Conservation (phyloP, 2,113 vertebrate genomes). For the Heteronetta atricapilla region DNA sequence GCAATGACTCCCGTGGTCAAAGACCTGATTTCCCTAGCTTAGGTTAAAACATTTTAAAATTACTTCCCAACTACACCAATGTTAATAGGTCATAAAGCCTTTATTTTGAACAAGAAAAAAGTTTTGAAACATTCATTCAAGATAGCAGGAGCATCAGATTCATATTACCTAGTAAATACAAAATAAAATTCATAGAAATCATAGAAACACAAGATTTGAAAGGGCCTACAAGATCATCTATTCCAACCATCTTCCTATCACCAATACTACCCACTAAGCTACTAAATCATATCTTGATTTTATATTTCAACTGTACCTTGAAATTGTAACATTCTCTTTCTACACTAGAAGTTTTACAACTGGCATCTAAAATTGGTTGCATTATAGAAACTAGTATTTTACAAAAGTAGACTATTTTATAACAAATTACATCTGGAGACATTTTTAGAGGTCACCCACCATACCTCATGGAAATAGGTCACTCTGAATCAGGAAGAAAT, state of each 20-base stretch:
- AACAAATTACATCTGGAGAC: not conserved
- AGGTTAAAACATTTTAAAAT: not conserved
- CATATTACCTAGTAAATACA: not conserved
- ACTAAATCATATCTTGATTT: too few relatives aligned
- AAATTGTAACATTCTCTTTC: not conserved
- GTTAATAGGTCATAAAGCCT: not conserved
- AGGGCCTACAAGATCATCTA: too few relatives aligned
- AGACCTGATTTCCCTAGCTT: not conserved
- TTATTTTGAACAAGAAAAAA: not conserved
- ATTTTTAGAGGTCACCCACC: constrained; percentile 24
- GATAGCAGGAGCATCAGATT: not conserved
- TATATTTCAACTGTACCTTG: too few relatives aligned
- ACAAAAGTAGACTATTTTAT: not conserved
- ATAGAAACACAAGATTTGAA: too few relatives aligned
- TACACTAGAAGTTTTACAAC: not conserved
- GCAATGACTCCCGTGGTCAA: not conserved
- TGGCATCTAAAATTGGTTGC: not conserved
- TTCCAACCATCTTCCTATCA: too few relatives aligned
- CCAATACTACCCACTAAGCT: too few relatives aligned
- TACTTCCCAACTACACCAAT: not conserved
- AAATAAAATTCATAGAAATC: not conserved
- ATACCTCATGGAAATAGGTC: constrained; percentile 23
- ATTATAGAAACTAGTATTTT: not conserved
- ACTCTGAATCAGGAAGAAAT: constrained; percentile 6
- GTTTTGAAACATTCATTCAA: not conserved